phyloP scores from a whole-genome alignment of 2,888 invertebrate species.

The Aphrophora alni region DNA sequence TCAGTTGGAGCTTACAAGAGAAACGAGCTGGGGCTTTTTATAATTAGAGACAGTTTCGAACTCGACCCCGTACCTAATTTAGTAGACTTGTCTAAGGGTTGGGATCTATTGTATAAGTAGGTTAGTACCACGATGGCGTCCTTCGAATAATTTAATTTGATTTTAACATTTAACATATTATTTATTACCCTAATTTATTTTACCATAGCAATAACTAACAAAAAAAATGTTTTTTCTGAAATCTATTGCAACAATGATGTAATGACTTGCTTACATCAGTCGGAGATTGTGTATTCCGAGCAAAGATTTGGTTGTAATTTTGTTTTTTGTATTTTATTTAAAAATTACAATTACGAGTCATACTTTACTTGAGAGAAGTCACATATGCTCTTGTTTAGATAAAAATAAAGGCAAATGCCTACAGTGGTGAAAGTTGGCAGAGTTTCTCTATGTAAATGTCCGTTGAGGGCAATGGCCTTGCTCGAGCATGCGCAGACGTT shows the following conservation, averaged over 20 bases:
- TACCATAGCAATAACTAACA: too few relatives aligned
- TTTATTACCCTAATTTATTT: too few relatives aligned
- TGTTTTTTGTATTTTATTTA: background rate
- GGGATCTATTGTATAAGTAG: too few relatives aligned
- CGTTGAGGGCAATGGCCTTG: slow-evolving; percentile 4
- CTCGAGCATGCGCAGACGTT: background rate
- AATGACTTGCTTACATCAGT: background rate
- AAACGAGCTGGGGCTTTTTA: too few relatives aligned
- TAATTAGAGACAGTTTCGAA: too few relatives aligned
- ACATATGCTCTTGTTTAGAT: background rate
- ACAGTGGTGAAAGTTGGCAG: slow-evolving; percentile 2
- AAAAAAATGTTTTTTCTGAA: too few relatives aligned
- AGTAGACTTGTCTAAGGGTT: too few relatives aligned
- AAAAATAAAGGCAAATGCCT: background rate
- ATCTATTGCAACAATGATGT: background rate
- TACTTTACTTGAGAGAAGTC: background rate
- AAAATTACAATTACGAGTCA: background rate
- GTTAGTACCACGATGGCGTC: too few relatives aligned
- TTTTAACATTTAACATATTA: too few relatives aligned
- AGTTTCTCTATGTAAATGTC: slow-evolving; percentile 9
- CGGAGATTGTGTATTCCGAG: background rate
- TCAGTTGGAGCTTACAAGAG: too few relatives aligned
- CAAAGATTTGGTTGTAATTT: background rate
- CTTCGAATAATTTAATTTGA: too few relatives aligned
- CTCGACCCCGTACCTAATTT: too few relatives aligned